Percentiles rank a stretch among this genome's conserved stretches.
Evolutionary conservation across 2,888 invertebrate genomes (phyloP).

Genomic region (Trachelus troglodyta): DNA sequence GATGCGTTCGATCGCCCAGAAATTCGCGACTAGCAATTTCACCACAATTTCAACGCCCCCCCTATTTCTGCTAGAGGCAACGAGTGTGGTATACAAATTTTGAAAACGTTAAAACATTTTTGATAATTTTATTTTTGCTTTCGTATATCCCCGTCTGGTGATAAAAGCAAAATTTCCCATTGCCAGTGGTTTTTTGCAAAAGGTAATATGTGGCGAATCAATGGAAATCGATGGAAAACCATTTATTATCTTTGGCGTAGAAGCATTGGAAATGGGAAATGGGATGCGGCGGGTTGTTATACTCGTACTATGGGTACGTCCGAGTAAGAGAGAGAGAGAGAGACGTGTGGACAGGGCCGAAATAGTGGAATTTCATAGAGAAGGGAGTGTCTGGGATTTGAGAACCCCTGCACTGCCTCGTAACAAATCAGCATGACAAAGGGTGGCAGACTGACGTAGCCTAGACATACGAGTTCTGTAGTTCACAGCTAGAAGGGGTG

Average conservation of each 20-base stretch:
- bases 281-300: not conserved
- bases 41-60: not conserved
- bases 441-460: conserved; percentile 33
- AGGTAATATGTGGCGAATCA: too few relatives aligned
- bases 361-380: not conserved
- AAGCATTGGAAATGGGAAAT: too few relatives aligned
- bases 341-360: not conserved
- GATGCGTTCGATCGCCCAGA: not conserved
- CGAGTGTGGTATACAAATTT: not conserved
- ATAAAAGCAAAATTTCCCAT: too few relatives aligned
- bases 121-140: not conserved
- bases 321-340: not conserved
- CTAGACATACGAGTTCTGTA: conserved; percentile 7
- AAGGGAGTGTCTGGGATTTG: conserved; percentile 21
- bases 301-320: not conserved
- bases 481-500: conserved; percentile 49
- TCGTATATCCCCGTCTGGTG: not conserved
- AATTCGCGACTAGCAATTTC: not conserved
- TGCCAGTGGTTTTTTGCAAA: too few relatives aligned
- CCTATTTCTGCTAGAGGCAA: too few relatives aligned
- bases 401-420: conserved; percentile 46
- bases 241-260: too few relatives aligned
- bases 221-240: too few relatives aligned
- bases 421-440: conserved; percentile 61
- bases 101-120: not conserved